Evolutionary conservation across 2,797 vertebrate species (phyloP).

Genomic region (Perdix hodgsoniae): DNA sequence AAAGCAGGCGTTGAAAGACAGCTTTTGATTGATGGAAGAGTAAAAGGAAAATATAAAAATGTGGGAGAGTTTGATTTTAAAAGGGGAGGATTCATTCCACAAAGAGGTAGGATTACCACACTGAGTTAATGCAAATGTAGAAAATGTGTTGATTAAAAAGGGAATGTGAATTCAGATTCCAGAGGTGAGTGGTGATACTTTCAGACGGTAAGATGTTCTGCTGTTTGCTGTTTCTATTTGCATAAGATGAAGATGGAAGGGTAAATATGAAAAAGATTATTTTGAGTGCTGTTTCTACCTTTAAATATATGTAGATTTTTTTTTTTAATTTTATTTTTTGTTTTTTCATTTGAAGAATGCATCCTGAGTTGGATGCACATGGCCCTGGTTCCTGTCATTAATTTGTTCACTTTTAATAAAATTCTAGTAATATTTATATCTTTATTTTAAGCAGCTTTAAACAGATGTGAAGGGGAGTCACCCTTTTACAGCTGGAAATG

Average conservation of each 20-base stretch:
- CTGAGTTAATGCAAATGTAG: not conserved
- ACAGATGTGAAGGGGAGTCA: not conserved
- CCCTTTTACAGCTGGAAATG: not conserved
- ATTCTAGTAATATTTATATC: not conserved
- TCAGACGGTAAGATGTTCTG: not conserved
- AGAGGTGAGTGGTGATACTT: slow-evolving; percentile 25
- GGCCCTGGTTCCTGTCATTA: not conserved
- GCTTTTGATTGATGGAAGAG: not conserved
- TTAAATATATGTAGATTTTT: not conserved
- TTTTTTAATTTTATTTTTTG: not conserved
- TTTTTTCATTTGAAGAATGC: not conserved
- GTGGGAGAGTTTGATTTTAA: slow-evolving; percentile 1
- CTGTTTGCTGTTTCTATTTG: slow-evolving; percentile 29
- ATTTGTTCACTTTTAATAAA: not conserved
- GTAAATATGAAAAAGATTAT: not conserved
- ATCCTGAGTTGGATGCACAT: not conserved
- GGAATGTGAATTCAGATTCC: slow-evolving; percentile 14
- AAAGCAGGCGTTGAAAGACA: not conserved
- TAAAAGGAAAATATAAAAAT: not conserved
- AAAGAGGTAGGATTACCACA: not conserved
- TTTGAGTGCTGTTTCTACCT: not conserved
- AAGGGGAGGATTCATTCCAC: not conserved
- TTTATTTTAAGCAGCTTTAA: not conserved
- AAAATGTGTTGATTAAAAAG: not conserved
- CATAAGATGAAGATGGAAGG: not conserved